Conservation (phyloP, 2,888 invertebrate genomes). For the Dicycla oo region DNA sequence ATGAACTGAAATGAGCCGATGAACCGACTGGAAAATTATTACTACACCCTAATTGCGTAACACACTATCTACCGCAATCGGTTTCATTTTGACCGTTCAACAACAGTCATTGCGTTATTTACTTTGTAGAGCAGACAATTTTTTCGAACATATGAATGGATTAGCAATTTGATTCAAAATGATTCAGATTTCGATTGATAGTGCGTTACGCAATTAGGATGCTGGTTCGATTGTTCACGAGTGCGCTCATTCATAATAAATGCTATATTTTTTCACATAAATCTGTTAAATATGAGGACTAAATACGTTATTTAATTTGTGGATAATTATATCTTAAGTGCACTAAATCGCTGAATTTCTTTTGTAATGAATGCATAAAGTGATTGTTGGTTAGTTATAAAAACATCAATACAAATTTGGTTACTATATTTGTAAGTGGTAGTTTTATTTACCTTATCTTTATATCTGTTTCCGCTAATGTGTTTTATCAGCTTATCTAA, state of each 20-base stretch:
- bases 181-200: no score
- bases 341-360: slow-evolving; percentile 36
- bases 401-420: slow-evolving; percentile 57
- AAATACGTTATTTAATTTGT: slow-evolving; percentile 43
- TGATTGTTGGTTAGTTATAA: slow-evolving; percentile 57
- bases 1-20: slow-evolving; percentile 20
- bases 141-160: no score
- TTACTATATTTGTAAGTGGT: slow-evolving; percentile 59
- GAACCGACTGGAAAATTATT: slow-evolving; percentile 10
- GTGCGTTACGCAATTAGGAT: no score
- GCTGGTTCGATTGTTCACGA: slow-evolving; percentile 27
- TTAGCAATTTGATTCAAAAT: no score
- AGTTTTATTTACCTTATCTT: slow-evolving; percentile 59
- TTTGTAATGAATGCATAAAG: slow-evolving; percentile 40
- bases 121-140: no score
- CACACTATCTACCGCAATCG: no score
- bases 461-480: slow-evolving; percentile 16
- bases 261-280: slow-evolving; percentile 56
- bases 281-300: slow-evolving; percentile 52
- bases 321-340: slow-evolving; percentile 37
- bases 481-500: slow-evolving; percentile 24
- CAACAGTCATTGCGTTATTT: no score
- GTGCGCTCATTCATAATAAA: slow-evolving; percentile 32
- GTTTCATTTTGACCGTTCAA: no score
- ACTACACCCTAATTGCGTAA: no score